Evolutionary conservation across 2,797 vertebrate genomes (phyloP).

Genomic region (Enteromius trimaculatus): DNA sequence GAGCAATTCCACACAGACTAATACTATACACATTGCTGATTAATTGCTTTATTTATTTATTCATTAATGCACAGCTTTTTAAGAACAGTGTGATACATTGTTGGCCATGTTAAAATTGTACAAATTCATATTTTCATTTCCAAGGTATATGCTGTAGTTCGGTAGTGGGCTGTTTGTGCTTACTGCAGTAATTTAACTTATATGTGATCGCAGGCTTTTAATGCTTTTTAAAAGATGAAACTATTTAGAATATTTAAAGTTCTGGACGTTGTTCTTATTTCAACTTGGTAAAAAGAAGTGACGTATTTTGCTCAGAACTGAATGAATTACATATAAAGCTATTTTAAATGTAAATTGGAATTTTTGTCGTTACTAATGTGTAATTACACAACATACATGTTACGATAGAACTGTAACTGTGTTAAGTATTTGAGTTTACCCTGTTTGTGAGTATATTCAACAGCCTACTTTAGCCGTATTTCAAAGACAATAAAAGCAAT

Average conservation of each 20-base stretch:
- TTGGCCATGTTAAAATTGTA: neutral
- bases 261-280: neutral
- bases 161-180: neutral
- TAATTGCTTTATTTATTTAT: neutral
- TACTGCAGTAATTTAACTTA: neutral
- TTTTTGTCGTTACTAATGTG: neutral
- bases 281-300: neutral
- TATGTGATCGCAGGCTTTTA: neutral
- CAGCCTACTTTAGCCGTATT: neutral
- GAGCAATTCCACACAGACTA: constrained; percentile 4
- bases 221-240: neutral
- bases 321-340: neutral
- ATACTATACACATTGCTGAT: constrained; percentile 9
- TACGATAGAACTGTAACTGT: no score
- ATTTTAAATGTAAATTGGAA: neutral
- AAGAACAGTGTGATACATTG: neutral
- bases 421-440: neutral
- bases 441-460: neutral
- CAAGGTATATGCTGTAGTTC: neutral
- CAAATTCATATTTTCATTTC: neutral
- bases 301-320: neutral
- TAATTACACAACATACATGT: neutral
- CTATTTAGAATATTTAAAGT: neutral
- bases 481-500: neutral
- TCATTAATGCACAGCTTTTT: neutral